These are phyloP conservation scores for Dicrurus megarhynchus DNA, from an alignment of 2,113 vertebrate genomes.

Conservation along the genomic window DNA sequence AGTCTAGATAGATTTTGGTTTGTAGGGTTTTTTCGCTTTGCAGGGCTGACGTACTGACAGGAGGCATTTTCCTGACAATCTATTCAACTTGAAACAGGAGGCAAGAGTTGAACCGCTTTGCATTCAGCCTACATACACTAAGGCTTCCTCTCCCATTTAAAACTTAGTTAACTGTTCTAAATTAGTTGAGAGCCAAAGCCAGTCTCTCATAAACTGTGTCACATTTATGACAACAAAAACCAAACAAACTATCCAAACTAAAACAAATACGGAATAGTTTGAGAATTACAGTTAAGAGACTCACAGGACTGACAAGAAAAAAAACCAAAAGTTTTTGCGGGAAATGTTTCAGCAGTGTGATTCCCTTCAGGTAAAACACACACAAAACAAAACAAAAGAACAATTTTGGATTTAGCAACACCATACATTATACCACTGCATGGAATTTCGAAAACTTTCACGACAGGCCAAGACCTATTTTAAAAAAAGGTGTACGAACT, in stretches of 20 bases:
- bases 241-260: background rate
- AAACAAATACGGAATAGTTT: background rate
- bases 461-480: background rate
- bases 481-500: background rate
- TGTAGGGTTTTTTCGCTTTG: background rate
- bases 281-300: background rate
- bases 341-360: background rate
- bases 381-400: background rate
- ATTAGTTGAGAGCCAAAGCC: background rate
- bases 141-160: background rate
- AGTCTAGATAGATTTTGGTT: background rate
- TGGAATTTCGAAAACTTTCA: background rate
- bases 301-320: background rate
- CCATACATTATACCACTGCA: accelerated
- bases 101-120: background rate
- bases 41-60: background rate
- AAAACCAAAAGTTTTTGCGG: accelerated
- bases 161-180: background rate
- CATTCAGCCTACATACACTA: background rate
- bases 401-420: background rate
- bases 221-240: background rate
- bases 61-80: background rate
- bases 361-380: background rate
- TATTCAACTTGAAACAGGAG: background rate
- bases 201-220: background rate